Conservation (phyloP, 2,113 vertebrate species). For the Carettochelys insculpta region DNA sequence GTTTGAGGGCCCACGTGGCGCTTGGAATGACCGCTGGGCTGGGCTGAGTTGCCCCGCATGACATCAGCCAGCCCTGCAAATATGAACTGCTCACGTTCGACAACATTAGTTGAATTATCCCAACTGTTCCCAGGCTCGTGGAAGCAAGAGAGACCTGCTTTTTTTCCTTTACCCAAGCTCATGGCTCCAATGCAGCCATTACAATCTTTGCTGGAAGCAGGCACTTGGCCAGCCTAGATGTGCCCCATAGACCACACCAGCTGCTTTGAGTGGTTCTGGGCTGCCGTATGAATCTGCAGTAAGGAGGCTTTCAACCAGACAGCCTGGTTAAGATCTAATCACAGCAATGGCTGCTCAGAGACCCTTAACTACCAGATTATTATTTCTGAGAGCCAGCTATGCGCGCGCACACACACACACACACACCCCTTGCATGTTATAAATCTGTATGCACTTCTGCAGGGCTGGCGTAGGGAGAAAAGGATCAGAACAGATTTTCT, state of each 20-base stretch:
- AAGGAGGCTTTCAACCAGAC: neutral
- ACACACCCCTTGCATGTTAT: fast-evolving
- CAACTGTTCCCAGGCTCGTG: neutral
- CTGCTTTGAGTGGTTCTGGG: neutral
- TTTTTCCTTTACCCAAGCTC: neutral
- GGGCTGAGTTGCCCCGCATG: neutral
- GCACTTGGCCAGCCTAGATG: neutral
- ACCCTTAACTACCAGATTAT: neutral
- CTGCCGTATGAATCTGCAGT: neutral
- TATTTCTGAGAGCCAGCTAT: neutral
- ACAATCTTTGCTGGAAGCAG: neutral
- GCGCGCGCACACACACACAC: fast-evolving
- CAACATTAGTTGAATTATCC: neutral
- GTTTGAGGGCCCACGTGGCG: neutral
- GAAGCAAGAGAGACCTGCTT: neutral
- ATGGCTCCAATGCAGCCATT: neutral
- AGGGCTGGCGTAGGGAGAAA: neutral
- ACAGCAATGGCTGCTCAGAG: neutral
- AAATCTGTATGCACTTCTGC: neutral
- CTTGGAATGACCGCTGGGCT: neutral
- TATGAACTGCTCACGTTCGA: neutral
- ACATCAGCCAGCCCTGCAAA: neutral
- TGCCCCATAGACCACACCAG: neutral
- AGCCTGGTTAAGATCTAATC: neutral
- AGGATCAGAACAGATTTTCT: fast-evolving